phyloP scores from a whole-genome alignment of 2,888 invertebrate genomes.

The Macrosiphum euphorbiae region DNA sequence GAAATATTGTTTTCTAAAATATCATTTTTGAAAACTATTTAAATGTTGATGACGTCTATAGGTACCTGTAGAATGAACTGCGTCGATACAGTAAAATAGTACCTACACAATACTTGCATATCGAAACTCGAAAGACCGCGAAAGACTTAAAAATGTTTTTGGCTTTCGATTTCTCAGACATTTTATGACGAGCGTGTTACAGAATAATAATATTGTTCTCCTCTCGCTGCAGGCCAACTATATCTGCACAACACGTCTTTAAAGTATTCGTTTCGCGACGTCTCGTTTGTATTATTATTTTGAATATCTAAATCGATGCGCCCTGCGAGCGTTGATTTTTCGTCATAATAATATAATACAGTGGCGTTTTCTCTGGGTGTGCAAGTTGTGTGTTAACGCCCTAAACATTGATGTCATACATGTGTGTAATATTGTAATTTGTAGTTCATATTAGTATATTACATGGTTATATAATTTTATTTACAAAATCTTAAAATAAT shows the following conservation, averaged over 20 bases:
- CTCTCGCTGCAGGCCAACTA: neutral
- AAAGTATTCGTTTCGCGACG: neutral
- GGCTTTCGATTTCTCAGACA: neutral
- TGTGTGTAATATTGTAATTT: too few species aligned
- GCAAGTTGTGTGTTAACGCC: too few species aligned
- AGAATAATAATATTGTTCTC: neutral
- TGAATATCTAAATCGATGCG: neutral
- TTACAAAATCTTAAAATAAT: too few species aligned
- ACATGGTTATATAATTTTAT: too few species aligned
- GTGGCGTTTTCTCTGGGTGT: too few species aligned
- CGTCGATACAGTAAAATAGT: neutral
- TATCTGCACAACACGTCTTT: neutral
- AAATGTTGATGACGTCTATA: neutral
- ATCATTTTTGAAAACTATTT: neutral
- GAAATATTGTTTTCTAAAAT: neutral
- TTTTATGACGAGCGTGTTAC: neutral
- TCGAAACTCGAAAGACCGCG: neutral
- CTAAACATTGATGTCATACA: too few species aligned
- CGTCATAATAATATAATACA: neutral
- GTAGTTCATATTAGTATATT: too few species aligned
- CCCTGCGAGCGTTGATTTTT: neutral
- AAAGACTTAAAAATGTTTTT: neutral
- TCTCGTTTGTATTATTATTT: constrained; percentile 5
- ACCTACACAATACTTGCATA: neutral
- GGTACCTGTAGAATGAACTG: neutral